These are phyloP conservation scores for Oryzias sinensis DNA, from an alignment of 2,797 vertebrate genomes.

Conservation along the genomic window DNA sequence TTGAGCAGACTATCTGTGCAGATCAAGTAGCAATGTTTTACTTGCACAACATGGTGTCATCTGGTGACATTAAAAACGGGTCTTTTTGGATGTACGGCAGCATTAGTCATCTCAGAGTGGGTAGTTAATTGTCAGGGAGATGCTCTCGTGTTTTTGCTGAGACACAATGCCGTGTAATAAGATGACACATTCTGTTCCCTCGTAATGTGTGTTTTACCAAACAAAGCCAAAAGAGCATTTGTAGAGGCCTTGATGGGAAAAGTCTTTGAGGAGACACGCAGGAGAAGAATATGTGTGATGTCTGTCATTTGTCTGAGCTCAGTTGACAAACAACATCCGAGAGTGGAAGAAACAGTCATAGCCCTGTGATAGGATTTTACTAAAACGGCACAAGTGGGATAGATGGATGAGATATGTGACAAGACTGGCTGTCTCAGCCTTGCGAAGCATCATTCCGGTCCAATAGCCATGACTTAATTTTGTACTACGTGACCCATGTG, in stretches of 20 bases:
- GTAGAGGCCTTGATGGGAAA: slow-evolving; percentile 20
- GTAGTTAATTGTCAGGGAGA: slow-evolving; percentile 73
- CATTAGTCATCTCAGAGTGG: slow-evolving; percentile 67
- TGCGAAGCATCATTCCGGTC: too few species aligned
- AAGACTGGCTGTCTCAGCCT: slow-evolving; percentile 1
- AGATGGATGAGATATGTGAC: slow-evolving; percentile 20
- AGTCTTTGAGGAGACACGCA: background rate
- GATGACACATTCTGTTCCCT: slow-evolving; percentile 63
- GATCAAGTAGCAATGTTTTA: slow-evolving; percentile 66
- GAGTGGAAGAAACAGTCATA: slow-evolving; percentile 28
- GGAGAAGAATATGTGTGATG: background rate
- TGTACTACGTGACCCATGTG: slow-evolving; percentile 2
- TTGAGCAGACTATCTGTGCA: slow-evolving; percentile 54
- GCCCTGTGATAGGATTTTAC: slow-evolving; percentile 37
- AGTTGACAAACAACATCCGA: slow-evolving; percentile 17
- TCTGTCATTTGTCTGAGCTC: slow-evolving; percentile 16
- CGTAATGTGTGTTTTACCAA: slow-evolving; percentile 57
- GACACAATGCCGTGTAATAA: slow-evolving; percentile 64
- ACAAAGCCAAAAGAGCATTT: slow-evolving; percentile 61
- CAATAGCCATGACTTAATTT: background rate
- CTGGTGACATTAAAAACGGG: slow-evolving; percentile 67
- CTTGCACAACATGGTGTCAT: slow-evolving; percentile 70
- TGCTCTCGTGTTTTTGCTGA: slow-evolving; percentile 63
- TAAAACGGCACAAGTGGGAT: slow-evolving; percentile 34
- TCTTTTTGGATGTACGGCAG: slow-evolving; percentile 54